phyloP scores from a whole-genome alignment of 2,797 vertebrate species.

The Cheirogaleus major region DNA sequence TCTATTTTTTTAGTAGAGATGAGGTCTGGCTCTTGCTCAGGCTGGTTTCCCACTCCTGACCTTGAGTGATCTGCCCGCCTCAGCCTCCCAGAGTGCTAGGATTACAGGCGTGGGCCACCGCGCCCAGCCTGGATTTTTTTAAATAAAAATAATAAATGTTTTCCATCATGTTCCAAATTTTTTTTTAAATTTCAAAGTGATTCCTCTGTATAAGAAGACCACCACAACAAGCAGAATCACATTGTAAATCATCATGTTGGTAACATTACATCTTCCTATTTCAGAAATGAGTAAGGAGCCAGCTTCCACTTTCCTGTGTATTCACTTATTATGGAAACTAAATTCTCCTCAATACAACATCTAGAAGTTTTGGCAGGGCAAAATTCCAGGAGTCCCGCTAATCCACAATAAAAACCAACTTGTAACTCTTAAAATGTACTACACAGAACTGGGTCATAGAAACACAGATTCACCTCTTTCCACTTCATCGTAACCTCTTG shows the following conservation, averaged over 20 bases:
- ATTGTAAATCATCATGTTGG: not conserved
- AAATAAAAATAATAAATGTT: not conserved
- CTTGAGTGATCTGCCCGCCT: no score
- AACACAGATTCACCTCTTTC: not conserved
- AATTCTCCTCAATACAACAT: not conserved
- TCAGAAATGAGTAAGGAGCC: not conserved
- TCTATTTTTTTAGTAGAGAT: no score
- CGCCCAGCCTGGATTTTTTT: no score
- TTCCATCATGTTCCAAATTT: not conserved
- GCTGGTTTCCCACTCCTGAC: no score
- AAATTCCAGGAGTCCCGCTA: not conserved
- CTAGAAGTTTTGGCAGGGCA: not conserved
- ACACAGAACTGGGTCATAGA: not conserved
- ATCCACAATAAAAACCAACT: not conserved
- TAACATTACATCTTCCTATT: not conserved
- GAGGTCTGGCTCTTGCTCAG: no score
- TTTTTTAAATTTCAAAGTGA: slow-evolving; percentile 23
- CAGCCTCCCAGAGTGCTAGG: no score
- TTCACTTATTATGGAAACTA: not conserved
- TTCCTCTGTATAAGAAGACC: not conserved
- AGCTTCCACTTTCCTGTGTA: not conserved
- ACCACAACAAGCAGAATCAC: not conserved
- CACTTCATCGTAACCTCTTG: not conserved
- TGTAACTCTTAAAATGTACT: not conserved
- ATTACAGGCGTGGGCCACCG: no score